A percentile compares a stretch with the other conserved stretches of the same genome.
Evolutionary conservation across 2,797 vertebrate species (phyloP).

Genomic region (Amniataba percoides): DNA sequence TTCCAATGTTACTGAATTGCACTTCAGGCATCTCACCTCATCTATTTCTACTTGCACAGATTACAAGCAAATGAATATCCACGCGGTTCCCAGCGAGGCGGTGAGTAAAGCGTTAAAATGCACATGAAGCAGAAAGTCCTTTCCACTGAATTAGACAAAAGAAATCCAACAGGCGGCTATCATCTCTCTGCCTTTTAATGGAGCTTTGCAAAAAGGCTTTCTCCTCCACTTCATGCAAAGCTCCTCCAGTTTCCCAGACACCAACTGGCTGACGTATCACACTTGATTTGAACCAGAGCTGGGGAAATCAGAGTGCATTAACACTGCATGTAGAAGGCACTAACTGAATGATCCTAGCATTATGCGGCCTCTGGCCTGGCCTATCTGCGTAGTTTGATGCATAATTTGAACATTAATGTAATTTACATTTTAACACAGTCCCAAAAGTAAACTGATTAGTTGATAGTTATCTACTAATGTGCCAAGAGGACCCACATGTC

Average conservation of each 20-base stretch:
- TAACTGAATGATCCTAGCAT: slow-evolving; percentile 85
- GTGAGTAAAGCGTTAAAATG: slow-evolving; percentile 71
- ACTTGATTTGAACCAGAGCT: slow-evolving; percentile 84
- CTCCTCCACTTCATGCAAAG: slow-evolving; percentile 74
- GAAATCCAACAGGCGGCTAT: slow-evolving; percentile 76
- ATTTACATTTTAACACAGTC: slow-evolving; percentile 90
- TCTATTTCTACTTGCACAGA: slow-evolving; percentile 71
- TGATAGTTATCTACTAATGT: slow-evolving; percentile 88
- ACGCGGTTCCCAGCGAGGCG: slow-evolving; percentile 65
- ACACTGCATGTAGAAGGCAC: slow-evolving; percentile 85
- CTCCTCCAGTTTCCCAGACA: slow-evolving; percentile 81
- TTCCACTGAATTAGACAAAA: slow-evolving; percentile 81
- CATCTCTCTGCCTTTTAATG: slow-evolving; percentile 78
- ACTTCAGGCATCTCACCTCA: slow-evolving; percentile 63
- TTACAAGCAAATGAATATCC: slow-evolving; percentile 82
- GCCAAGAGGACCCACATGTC: slow-evolving; percentile 81
- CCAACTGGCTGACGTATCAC: slow-evolving; percentile 75
- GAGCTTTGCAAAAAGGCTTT: slow-evolving; percentile 79
- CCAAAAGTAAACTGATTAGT: slow-evolving; percentile 89
- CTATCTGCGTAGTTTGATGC: slow-evolving; percentile 84
- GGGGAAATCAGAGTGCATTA: slow-evolving; percentile 85
- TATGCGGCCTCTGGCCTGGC: slow-evolving; percentile 82
- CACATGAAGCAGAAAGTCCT: slow-evolving; percentile 71
- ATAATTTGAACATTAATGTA: slow-evolving; percentile 89
- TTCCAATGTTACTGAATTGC: slow-evolving; percentile 75